These are phyloP conservation scores for Phrixothrix hirtus DNA, from an alignment of 2,888 invertebrate species.

Conservation along the genomic window DNA sequence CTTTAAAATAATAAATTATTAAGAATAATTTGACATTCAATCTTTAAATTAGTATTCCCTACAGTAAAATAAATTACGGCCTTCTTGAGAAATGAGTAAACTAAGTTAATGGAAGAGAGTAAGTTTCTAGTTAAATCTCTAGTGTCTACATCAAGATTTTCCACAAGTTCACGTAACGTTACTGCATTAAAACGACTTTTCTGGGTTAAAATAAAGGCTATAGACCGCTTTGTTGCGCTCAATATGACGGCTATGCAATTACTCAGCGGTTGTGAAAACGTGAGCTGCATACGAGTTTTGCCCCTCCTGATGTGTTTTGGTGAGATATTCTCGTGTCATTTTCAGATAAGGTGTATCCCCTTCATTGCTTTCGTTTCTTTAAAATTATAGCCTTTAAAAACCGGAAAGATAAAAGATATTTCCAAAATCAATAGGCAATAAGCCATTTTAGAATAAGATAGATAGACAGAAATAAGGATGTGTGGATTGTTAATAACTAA, in stretches of 20 bases:
- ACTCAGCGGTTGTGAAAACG: constrained; percentile 24
- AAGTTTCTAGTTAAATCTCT: constrained; percentile 1
- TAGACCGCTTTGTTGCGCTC: constrained; percentile 24
- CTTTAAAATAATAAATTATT: background rate
- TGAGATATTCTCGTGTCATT: constrained; percentile 15
- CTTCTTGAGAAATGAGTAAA: background rate
- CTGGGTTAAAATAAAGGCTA: constrained; percentile 11
- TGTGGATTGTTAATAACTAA: no score
- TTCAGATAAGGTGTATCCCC: constrained; percentile 2
- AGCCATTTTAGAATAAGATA: no score
- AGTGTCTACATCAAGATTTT: background rate
- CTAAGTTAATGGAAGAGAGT: background rate
- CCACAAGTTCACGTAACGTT: constrained; percentile 7
- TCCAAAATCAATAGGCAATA: no score
- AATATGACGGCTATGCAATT: constrained; percentile 29
- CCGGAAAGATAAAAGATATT: no score
- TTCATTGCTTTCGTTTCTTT: constrained; percentile 13
- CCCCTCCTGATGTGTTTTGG: constrained; percentile 8
- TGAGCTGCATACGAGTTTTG: constrained; percentile 21
- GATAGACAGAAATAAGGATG: no score
- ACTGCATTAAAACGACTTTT: constrained; percentile 13
- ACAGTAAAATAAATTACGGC: background rate
- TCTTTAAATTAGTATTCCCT: background rate
- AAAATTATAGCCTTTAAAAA: no score
- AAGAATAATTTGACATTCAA: background rate